phyloP scores from a whole-genome alignment of 2,113 vertebrate species.

The Fregata magnificens region DNA sequence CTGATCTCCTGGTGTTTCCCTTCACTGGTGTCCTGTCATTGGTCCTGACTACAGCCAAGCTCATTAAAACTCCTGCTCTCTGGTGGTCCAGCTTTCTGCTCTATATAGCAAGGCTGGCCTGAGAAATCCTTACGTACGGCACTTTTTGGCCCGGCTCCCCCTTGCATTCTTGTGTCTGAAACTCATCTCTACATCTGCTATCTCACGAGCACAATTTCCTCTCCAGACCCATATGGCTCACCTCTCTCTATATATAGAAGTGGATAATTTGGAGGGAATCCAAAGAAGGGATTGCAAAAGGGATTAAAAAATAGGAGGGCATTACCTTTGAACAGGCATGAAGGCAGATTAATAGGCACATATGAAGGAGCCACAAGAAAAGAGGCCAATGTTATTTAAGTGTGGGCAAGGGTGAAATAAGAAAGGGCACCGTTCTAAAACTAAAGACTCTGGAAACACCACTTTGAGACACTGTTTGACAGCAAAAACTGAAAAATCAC shows the following conservation, averaged over 20 bases:
- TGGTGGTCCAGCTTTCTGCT: neutral
- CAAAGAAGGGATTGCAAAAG: neutral
- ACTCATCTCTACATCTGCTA: neutral
- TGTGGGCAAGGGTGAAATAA: neutral
- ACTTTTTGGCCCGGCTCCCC: neutral
- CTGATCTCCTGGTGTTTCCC: neutral
- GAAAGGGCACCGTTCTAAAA: neutral
- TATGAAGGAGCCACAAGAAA: neutral
- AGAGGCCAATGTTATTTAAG: neutral
- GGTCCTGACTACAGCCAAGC: neutral
- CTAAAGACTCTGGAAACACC: neutral
- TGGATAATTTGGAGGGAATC: neutral
- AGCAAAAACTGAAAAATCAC: neutral
- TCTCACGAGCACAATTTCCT: conserved; percentile 6
- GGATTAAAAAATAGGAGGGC: neutral
- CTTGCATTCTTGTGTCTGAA: neutral
- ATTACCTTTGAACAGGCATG: neutral
- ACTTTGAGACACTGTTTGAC: neutral
- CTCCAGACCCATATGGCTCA: neutral
- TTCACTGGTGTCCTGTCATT: neutral
- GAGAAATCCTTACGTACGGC: neutral
- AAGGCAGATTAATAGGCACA: neutral
- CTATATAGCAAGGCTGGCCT: neutral
- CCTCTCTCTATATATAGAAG: neutral
- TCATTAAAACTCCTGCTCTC: neutral